These are phyloP conservation scores for Ptycholaimellus sp. DNA, from an alignment of 2,888 invertebrate species.

Conservation along the genomic window DNA sequence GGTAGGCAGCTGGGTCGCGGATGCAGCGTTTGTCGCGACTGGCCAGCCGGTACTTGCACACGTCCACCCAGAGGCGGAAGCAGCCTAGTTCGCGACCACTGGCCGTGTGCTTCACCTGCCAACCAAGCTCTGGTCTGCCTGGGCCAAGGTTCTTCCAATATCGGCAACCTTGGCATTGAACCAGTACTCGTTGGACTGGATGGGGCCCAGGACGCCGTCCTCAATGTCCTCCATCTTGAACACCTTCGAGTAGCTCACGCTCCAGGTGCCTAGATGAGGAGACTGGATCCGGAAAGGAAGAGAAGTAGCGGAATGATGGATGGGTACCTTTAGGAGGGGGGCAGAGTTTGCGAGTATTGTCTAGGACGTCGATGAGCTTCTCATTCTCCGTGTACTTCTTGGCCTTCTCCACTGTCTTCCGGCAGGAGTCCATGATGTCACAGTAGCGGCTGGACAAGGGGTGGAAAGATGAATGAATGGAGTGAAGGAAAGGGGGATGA, in stretches of 20 bases:
- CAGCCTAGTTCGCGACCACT: constrained; percentile 4
- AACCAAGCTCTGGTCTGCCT: no score
- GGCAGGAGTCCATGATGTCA: constrained; percentile 24
- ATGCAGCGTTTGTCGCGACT: constrained; percentile 22
- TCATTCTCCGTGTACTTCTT: constrained; percentile 21
- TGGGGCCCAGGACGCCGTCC: constrained; percentile 24
- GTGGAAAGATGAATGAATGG: no score
- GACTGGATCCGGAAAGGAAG: no score
- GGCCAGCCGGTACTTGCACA: constrained; percentile 22
- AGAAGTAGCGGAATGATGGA: no score
- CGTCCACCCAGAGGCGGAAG: constrained; percentile 17
- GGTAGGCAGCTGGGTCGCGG: constrained; percentile 24
- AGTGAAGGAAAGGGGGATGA: no score
- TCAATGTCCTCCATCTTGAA: constrained; percentile 24
- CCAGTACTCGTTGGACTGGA: no score
- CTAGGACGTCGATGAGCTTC: constrained; percentile 18
- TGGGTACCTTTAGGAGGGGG: constrained; percentile 16
- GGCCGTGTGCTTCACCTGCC: neutral
- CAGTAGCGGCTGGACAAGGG: constrained; percentile 17
- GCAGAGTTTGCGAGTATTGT: constrained; percentile 15
- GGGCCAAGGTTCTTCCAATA: no score
- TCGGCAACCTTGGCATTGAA: no score
- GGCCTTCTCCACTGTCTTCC: constrained; percentile 22
- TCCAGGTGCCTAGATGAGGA: constrained; percentile 20
- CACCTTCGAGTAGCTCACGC: constrained; percentile 24